phyloP scores from a whole-genome alignment of 2,113 vertebrate species.

The Pterophyllum scalare region DNA sequence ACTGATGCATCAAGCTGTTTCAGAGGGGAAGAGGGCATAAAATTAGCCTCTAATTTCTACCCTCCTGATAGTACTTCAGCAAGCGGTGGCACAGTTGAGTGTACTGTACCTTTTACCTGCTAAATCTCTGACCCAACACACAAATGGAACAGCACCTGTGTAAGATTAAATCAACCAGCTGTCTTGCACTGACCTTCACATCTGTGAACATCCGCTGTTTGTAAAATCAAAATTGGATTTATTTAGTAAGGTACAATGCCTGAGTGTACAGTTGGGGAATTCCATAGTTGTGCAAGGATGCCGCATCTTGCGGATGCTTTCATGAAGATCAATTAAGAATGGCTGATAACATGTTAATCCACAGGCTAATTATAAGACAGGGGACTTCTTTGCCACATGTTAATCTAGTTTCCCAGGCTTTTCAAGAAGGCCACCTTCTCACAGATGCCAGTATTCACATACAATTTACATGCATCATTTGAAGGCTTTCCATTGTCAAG shows the following conservation, averaged over 20 bases:
- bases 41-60: not conserved
- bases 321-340: conserved; percentile 54
- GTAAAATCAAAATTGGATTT: conserved; percentile 57
- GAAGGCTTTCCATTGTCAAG: conserved; percentile 15
- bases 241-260: conserved; percentile 59
- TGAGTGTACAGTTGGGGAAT: conserved; percentile 26
- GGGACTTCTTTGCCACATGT: conserved; percentile 36
- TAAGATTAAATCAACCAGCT: conserved; percentile 39
- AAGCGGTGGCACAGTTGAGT: not conserved
- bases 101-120: not conserved
- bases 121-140: not conserved
- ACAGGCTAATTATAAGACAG: conserved; percentile 56
- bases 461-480: conserved; percentile 1
- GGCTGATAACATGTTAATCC: conserved; percentile 54
- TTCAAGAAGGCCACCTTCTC: conserved; percentile 64
- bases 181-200: conserved; percentile 51
- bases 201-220: conserved; percentile 17
- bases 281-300: conserved; percentile 29
- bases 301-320: conserved; percentile 38
- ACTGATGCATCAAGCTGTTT: not conserved
- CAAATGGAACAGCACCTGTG: conserved; percentile 5
- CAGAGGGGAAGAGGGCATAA: conserved; percentile 3
- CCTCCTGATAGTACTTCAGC: not conserved
- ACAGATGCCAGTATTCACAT: conserved; percentile 26
- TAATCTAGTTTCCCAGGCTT: conserved; percentile 63